These are phyloP conservation scores for Heteropelma amictum DNA, from an alignment of 2,888 invertebrate genomes.

Conservation along the genomic window DNA sequence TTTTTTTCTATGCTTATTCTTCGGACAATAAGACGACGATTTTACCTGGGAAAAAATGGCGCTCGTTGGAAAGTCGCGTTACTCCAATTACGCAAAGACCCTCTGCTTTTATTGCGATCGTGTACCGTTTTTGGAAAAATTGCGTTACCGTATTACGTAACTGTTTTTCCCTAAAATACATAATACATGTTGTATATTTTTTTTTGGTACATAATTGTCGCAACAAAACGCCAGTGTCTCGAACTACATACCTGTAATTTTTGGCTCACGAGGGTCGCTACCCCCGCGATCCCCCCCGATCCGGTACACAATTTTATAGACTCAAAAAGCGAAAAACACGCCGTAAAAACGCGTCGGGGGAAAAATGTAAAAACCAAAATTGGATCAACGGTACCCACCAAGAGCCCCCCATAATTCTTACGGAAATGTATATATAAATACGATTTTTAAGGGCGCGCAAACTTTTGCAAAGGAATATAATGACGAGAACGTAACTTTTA, in stretches of 20 bases:
- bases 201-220: not conserved
- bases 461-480: constrained; percentile 4
- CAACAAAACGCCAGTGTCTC: not conserved
- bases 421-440: constrained; percentile 44
- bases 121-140: constrained; percentile 7
- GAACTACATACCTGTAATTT: constrained; percentile 23
- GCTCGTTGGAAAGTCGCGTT: not conserved
- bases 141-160: constrained; percentile 32
- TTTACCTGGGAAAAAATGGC: too few relatives aligned
- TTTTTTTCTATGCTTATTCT: too few relatives aligned
- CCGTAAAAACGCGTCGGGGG: constrained; percentile 56
- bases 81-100: not conserved
- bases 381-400: constrained; percentile 63
- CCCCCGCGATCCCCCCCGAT: not conserved
- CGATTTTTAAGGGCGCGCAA: constrained; percentile 24
- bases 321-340: constrained; percentile 35
- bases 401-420: constrained; percentile 58
- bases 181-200: not conserved
- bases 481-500: constrained; percentile 42
- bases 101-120: not conserved
- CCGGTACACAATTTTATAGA: not conserved
- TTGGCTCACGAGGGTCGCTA: too few relatives aligned
- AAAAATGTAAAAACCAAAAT: constrained; percentile 62
- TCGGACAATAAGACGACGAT: too few relatives aligned
- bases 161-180: not conserved